Conservation (phyloP, 2,888 invertebrate genomes). For the Tenodera sinensis region DNA sequence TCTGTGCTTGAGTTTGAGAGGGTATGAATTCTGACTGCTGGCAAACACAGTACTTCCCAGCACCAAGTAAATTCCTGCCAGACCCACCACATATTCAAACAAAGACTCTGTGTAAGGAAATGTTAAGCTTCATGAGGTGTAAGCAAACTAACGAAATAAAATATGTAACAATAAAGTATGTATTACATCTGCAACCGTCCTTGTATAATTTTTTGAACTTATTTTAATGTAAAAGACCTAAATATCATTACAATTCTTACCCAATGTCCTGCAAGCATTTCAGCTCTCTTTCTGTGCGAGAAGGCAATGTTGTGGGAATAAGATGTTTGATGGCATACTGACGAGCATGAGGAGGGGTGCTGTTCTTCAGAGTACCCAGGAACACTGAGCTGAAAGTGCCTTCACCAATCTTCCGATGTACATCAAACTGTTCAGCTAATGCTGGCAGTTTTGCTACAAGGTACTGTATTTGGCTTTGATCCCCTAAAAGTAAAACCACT, state of each 20-base stretch:
- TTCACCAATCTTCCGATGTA: slow-evolving; percentile 71
- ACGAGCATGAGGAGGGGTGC: background rate
- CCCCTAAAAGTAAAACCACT: background rate
- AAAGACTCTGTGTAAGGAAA: too few species aligned
- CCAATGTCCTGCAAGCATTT: slow-evolving; percentile 74
- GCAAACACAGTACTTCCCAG: too few species aligned
- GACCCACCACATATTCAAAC: too few species aligned
- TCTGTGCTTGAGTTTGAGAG: too few species aligned
- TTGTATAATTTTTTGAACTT: too few species aligned
- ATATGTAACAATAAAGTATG: too few species aligned
- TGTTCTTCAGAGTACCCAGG: slow-evolving; percentile 62
- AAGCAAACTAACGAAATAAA: too few species aligned
- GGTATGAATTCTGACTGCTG: too few species aligned
- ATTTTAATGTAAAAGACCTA: too few species aligned
- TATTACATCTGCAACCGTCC: too few species aligned
- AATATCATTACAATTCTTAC: slow-evolving; percentile 45
- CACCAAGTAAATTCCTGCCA: too few species aligned
- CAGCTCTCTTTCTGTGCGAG: slow-evolving; percentile 75
- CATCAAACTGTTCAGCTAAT: slow-evolving; percentile 59
- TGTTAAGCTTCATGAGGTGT: too few species aligned
- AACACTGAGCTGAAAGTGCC: slow-evolving; percentile 88
- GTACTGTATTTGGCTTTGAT: slow-evolving; percentile 42
- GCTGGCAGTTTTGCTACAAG: slow-evolving; percentile 55
- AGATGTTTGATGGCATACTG: slow-evolving; percentile 82
- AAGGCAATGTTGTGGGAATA: slow-evolving; percentile 81